These are phyloP conservation scores for Laspeyria flexula DNA, from an alignment of 2,888 invertebrate species.

Conservation along the genomic window DNA sequence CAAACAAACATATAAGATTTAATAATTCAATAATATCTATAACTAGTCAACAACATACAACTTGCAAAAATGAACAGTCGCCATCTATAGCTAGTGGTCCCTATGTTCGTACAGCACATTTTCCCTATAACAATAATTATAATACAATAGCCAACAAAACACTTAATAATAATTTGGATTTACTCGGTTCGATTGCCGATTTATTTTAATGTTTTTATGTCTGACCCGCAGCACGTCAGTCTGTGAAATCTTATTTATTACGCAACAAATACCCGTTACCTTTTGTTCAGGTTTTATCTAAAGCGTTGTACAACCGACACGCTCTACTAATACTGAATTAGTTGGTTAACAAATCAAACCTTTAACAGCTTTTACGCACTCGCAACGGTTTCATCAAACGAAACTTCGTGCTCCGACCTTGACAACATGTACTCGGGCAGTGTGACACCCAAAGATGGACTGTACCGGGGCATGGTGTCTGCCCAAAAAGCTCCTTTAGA, in stretches of 20 bases:
- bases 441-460: slow-evolving; percentile 87
- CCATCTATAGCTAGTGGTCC: slow-evolving; percentile 14
- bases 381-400: slow-evolving; percentile 87
- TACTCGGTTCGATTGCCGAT: slow-evolving; percentile 41
- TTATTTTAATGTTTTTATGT: slow-evolving; percentile 49
- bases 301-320: slow-evolving; percentile 74
- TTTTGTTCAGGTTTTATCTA: slow-evolving; percentile 68
- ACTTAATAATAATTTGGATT: slow-evolving; percentile 41
- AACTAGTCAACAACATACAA: slow-evolving; percentile 80
- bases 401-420: slow-evolving; percentile 88
- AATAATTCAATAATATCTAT: slow-evolving; percentile 65
- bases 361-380: slow-evolving; percentile 68
- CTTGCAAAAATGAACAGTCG: slow-evolving; percentile 52
- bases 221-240: slow-evolving; percentile 51
- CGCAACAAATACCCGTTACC: slow-evolving; percentile 72
- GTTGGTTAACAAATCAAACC: slow-evolving; percentile 68
- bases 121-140: slow-evolving; percentile 29
- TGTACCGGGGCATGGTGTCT: slow-evolving; percentile 89
- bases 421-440: slow-evolving; percentile 89
- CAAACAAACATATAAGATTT: slow-evolving; percentile 53
- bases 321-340: slow-evolving; percentile 75
- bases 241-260: slow-evolving; percentile 76
- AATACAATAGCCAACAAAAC: slow-evolving; percentile 44
- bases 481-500: slow-evolving; percentile 88
- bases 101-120: slow-evolving; percentile 18